Percentiles rank a stretch among this genome's conserved stretches.
These are phyloP conservation scores for Blomia tropicalis DNA, from an alignment of 2,888 invertebrate genomes.

Conservation along the genomic window DNA sequence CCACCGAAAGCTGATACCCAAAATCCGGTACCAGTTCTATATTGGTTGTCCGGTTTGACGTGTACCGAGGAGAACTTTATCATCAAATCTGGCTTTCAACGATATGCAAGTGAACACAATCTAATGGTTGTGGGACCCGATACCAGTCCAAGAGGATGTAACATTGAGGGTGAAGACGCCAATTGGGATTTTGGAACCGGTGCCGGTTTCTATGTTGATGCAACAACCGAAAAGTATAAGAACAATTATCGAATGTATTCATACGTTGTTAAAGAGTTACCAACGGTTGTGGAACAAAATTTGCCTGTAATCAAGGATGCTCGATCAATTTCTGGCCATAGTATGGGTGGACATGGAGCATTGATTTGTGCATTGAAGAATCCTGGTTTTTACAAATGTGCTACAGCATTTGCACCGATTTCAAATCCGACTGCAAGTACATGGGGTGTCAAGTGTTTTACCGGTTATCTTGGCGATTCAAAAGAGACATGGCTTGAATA, in stretches of 20 bases:
- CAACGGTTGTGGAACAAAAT: constrained; percentile 53
- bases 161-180: constrained; percentile 77
- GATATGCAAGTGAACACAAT: constrained; percentile 66
- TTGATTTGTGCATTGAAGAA: constrained; percentile 73
- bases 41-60: constrained; percentile 57
- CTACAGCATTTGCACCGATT: constrained; percentile 90
- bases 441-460: constrained; percentile 73
- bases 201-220: constrained; percentile 90
- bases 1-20: constrained; percentile 53
- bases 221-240: constrained; percentile 75
- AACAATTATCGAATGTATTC: constrained; percentile 85
- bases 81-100: constrained; percentile 84
- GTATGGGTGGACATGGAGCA: constrained; percentile 98
- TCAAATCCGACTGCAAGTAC: constrained; percentile 64
- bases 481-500: constrained; percentile 58
- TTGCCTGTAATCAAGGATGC: constrained; percentile 45
- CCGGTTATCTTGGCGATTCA: constrained; percentile 56
- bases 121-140: constrained; percentile 82
- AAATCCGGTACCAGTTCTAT: constrained; percentile 57
- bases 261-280: constrained; percentile 75
- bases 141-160: constrained; percentile 75
- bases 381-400: constrained; percentile 59
- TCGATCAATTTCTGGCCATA: constrained; percentile 43
- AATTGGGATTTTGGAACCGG: constrained; percentile 85
- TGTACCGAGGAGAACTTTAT: constrained; percentile 75